Percentiles rank a stretch among this genome's conserved stretches.
These are phyloP conservation scores for Calidris pygmaea DNA, from an alignment of 2,113 vertebrate species.

Conservation along the genomic window DNA sequence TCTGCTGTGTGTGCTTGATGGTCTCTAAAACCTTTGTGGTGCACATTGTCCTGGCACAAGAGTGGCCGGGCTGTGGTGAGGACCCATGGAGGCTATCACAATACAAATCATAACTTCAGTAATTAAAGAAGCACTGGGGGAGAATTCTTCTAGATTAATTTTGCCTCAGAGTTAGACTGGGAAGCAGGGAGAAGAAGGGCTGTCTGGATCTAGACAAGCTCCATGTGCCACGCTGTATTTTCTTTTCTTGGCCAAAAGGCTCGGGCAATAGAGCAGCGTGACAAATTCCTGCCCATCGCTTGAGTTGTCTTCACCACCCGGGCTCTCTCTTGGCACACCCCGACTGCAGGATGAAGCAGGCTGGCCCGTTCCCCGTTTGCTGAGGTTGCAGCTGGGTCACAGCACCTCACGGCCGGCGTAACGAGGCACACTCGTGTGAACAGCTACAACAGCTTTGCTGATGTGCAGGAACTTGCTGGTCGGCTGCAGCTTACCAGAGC, in stretches of 20 bases:
- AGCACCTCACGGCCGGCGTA: accelerated
- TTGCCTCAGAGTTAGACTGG: not conserved
- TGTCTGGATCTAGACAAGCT: not conserved
- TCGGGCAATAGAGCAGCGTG: accelerated
- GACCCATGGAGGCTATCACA: not conserved
- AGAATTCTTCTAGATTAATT: not conserved
- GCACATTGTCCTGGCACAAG: not conserved
- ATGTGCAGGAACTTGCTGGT: not conserved
- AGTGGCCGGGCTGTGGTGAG: not conserved
- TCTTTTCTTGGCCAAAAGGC: not conserved
- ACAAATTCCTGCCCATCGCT: not conserved
- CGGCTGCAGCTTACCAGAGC: not conserved
- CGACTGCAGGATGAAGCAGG: not conserved
- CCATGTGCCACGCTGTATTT: not conserved
- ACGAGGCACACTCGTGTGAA: not conserved
- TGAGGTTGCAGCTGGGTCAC: not conserved
- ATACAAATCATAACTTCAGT: not conserved
- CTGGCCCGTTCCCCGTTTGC: not conserved
- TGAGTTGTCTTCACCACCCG: not conserved
- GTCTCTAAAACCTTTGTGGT: not conserved
- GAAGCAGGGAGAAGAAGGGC: not conserved
- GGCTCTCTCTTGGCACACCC: not conserved
- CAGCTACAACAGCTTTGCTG: conserved; percentile 16
- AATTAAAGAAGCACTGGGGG: not conserved
- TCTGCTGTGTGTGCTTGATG: not conserved